phyloP scores from a whole-genome alignment of 2,888 invertebrate genomes.

The Lasioglossum morio region DNA sequence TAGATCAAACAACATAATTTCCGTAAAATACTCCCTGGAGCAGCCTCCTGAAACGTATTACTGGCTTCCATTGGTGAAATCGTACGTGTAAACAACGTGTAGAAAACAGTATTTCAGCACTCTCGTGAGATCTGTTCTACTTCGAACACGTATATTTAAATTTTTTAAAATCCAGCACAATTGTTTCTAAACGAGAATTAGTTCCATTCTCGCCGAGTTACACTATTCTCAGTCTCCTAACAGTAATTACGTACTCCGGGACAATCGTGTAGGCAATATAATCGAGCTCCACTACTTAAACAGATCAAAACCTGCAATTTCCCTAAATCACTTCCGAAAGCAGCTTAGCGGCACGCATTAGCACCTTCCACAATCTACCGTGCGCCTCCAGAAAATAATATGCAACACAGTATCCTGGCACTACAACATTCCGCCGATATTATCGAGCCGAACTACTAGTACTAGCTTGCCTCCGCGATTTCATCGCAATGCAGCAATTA shows the following conservation, averaged over 20 bases:
- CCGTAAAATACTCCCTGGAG: neutral
- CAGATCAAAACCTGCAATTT: neutral
- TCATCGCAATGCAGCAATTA: neutral
- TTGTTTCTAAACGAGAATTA: neutral
- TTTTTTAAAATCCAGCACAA: neutral
- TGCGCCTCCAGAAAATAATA: neutral
- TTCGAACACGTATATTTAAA: neutral
- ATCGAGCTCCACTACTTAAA: neutral
- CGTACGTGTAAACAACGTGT: neutral
- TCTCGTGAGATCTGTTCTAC: neutral
- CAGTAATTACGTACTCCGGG: neutral
- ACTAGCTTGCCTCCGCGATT: neutral
- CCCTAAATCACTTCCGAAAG: neutral
- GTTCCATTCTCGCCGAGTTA: neutral
- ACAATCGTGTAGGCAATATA: neutral
- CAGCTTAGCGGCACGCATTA: neutral
- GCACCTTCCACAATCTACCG: neutral
- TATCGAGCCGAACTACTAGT: neutral
- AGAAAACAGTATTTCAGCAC: neutral
- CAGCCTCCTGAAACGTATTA: neutral
- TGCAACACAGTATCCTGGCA: no score
- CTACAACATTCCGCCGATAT: neutral
- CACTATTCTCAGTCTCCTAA: neutral
- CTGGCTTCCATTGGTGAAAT: neutral
- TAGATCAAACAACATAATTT: slow-evolving; percentile 3